These are phyloP conservation scores for Globodera rostochiensis DNA, from an alignment of 1,140 invertebrate genomes.

Conservation along the genomic window DNA sequence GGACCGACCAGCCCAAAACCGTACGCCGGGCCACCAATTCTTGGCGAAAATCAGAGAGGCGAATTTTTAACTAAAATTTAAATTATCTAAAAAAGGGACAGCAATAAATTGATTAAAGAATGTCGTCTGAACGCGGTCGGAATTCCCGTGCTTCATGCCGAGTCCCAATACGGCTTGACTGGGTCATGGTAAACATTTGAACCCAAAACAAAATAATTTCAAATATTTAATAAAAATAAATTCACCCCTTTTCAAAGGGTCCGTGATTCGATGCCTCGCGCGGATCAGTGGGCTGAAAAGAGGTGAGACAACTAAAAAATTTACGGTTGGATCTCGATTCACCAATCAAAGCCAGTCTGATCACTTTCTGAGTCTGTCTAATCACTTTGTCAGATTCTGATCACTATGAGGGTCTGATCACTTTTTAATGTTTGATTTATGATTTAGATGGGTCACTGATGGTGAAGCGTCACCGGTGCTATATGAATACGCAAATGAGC, in stretches of 20 bases:
- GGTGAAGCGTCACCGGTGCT: conserved; percentile 64
- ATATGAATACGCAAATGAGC: conserved; percentile 63
- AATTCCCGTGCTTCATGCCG: conserved; percentile 62
- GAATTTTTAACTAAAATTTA: not conserved
- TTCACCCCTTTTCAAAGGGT: conserved; percentile 22
- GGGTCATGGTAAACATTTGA: conserved; percentile 52
- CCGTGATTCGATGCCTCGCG: conserved; percentile 53
- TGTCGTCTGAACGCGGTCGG: conserved; percentile 64
- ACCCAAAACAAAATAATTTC: too few species aligned
- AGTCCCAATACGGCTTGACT: conserved; percentile 63
- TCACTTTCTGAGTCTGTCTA: too few species aligned
- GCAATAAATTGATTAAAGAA: conserved; percentile 43
- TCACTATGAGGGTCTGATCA: too few species aligned
- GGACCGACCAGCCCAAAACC: conserved; percentile 53
- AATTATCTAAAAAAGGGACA: conserved; percentile 20
- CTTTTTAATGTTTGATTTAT: too few species aligned
- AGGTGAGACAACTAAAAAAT: conserved; percentile 10
- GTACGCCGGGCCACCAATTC: conserved; percentile 59
- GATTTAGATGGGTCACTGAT: conserved; percentile 58
- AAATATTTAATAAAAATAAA: not conserved
- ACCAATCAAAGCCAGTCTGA: too few species aligned
- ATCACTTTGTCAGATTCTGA: too few species aligned
- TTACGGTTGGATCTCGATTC: too few species aligned
- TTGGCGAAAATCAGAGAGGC: conserved; percentile 60
- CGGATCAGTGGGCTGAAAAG: conserved; percentile 43